A percentile compares a stretch with the other conserved stretches of the same genome.
These are phyloP conservation scores for Stichopus horrens DNA, from an alignment of 53 echinoderm and acorn worm genomes.

Conservation along the genomic window DNA sequence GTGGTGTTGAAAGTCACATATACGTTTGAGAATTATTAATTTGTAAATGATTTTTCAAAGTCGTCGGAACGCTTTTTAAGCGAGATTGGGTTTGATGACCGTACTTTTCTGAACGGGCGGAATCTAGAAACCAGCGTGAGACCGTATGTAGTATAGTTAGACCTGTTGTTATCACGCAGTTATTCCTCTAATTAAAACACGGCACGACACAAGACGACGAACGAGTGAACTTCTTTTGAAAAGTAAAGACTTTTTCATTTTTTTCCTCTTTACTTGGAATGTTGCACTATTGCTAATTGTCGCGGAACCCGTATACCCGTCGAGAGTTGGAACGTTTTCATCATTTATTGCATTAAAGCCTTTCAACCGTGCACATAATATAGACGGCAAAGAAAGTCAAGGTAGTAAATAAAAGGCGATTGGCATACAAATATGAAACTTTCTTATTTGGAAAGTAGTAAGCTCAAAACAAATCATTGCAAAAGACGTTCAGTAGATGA, in stretches of 20 bases:
- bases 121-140: background rate
- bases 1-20: no score
- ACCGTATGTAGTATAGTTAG: background rate
- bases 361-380: background rate
- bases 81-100: background rate
- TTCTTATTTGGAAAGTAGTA: no score
- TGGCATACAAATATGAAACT: no score
- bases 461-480: no score
- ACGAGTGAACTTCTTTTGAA: background rate
- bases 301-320: slow-evolving; percentile 35
- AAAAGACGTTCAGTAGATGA: no score
- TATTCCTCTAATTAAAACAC: background rate
- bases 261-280: background rate
- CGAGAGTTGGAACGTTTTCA: slow-evolving; percentile 1
- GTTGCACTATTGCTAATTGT: slow-evolving; percentile 33
- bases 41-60: no score
- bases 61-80: no score
- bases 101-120: background rate
- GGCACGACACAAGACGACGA: background rate
- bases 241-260: background rate
- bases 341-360: background rate
- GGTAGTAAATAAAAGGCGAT: background rate
- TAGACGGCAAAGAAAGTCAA: background rate
- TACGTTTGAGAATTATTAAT: no score
- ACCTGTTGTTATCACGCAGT: background rate